Percentiles rank a stretch among this genome's conserved stretches.
These are phyloP conservation scores for Lasioglossum leucozonium DNA, from an alignment of 2,888 invertebrate species.

Conservation along the genomic window DNA sequence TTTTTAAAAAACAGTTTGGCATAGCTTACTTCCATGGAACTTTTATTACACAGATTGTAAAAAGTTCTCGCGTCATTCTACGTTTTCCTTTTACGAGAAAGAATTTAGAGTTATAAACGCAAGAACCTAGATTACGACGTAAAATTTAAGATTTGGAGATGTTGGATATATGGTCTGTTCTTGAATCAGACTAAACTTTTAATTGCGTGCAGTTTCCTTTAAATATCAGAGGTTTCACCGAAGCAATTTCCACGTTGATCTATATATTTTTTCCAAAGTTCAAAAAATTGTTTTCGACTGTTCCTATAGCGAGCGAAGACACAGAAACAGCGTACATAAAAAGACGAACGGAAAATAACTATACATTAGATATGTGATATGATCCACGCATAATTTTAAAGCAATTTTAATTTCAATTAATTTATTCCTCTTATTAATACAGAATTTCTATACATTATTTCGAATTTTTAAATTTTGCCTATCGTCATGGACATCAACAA, in stretches of 20 bases:
- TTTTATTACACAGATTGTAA: slow-evolving; percentile 6
- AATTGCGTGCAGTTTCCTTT: background rate
- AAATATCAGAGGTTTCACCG: background rate
- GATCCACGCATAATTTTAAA: too few relatives aligned
- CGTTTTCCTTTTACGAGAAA: background rate
- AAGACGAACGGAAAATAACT: too few relatives aligned
- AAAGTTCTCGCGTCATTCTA: background rate
- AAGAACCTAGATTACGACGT: background rate
- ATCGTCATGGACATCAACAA: too few relatives aligned
- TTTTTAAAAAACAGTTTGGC: background rate
- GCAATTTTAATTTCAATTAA: too few relatives aligned
- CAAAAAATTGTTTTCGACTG: too few relatives aligned
- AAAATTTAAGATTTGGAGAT: background rate
- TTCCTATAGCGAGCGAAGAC: too few relatives aligned
- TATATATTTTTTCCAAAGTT: too few relatives aligned
- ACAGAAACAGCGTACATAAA: too few relatives aligned
- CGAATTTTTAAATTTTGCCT: too few relatives aligned
- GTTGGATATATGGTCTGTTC: background rate
- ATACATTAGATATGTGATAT: too few relatives aligned
- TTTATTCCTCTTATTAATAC: too few relatives aligned
- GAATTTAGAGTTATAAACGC: background rate
- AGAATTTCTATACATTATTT: too few relatives aligned
- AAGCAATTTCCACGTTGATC: background rate
- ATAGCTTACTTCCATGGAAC: background rate
- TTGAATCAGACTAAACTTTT: background rate